Evolutionary conservation across 2,888 invertebrate species (phyloP).

Genomic region (Balanococcus diminutus): DNA sequence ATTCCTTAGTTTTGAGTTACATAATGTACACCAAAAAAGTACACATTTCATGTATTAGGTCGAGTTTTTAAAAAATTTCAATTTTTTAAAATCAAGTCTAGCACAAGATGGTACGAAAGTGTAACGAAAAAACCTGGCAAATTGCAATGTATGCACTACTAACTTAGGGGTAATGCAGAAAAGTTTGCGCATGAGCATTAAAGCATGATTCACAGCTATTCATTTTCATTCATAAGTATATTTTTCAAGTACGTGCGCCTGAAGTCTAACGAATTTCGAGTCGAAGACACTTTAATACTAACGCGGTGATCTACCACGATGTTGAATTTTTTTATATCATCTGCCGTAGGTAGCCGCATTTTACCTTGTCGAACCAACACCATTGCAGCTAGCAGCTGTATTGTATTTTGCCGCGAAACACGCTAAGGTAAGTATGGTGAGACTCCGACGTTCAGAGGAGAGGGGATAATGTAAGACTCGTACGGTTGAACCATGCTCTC

Average conservation of each 20-base stretch:
- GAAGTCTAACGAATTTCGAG: conserved; percentile 4
- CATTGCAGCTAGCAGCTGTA: background rate
- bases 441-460: background rate
- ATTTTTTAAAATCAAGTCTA: too few species aligned
- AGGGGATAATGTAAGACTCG: conserved; percentile 4
- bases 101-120: background rate
- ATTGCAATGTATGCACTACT: background rate
- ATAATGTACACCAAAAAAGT: too few species aligned
- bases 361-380: background rate
- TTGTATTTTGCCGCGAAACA: conserved; percentile 35
- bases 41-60: too few species aligned
- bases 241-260: background rate
- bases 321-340: conserved; percentile 19
- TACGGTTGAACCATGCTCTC: background rate
- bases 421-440: conserved; percentile 7
- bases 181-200: background rate
- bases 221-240: background rate
- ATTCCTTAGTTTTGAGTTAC: too few species aligned
- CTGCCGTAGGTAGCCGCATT: background rate
- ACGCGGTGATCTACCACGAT: background rate
- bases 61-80: too few species aligned
- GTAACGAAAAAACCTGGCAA: background rate
- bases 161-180: too few species aligned
- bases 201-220: background rate
- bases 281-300: background rate